Base-by-base conservation (phyloP, 2,797 vertebrate genomes). In the Phoebastria nigripes region DNA sequence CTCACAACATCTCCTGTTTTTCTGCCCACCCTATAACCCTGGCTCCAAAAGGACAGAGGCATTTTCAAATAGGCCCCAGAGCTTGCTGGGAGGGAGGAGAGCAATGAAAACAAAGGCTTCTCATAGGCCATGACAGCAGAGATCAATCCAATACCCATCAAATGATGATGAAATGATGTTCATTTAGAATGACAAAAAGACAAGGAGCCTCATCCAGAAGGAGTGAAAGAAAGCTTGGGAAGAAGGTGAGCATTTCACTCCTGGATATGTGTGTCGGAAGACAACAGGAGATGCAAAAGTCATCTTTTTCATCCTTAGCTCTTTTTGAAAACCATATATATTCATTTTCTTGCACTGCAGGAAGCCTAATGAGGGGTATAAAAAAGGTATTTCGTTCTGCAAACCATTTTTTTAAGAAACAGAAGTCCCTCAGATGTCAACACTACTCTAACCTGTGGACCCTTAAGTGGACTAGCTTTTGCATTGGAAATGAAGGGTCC, bases 401-500 rank as follows among this genome's bases (percentile, higher is more conserved):
- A 88, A 87, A 41, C 4, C 6, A 49, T 49, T 73, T 87, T 82
- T 62, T 85, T 37, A 56, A 80, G 69, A 72, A 92, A 79, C 47
- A 91, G 59, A 85, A 87, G 67, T 74, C 78, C n/a, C 63, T 82
- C 46, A 51, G n/a, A 80, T 72, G 42, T 89, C 82, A 91, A 61
- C 70, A 54, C 54, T 72, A 31, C 6, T 20, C 78, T 87, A 81
- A 73, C 65, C 92, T 79, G 66, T 54, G 49, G 69, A 91, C 59
- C 74, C 42, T 54, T 76, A 59, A 51, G 65, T 49, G 47, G 69
- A 65, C 62, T 42, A 72, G 46, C n/a, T 94, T 85, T 76, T 65
- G 12, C 71, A 69, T 55, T 41, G 72, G 80, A 95, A 96, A 93
- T 61, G 74, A 96, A 81, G 70, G 58, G 92, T 96, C 82, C 90